Evolutionary conservation across 2,113 vertebrate species (phyloP).

Genomic region (Stegastes partitus): DNA sequence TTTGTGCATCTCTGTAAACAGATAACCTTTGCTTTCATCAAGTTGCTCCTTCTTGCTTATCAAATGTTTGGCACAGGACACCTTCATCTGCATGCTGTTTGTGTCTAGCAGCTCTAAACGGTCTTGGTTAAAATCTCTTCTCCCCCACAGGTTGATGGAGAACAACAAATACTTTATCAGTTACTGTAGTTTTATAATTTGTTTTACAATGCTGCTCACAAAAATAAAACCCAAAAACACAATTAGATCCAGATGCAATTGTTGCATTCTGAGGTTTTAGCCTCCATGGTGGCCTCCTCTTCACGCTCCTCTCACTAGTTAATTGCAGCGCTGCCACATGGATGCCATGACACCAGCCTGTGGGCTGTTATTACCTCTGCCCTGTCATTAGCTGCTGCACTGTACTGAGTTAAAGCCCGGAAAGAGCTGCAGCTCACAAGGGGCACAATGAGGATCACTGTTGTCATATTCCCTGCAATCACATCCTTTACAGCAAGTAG

Average conservation of each 20-base stretch:
- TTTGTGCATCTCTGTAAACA: conserved; percentile 36
- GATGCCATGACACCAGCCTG: conserved; percentile 61
- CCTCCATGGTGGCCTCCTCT: conserved; percentile 54
- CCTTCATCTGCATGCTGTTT: not conserved
- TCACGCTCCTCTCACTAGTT: conserved; percentile 65
- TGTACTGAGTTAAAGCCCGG: conserved; percentile 63
- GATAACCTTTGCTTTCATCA: conserved; percentile 12
- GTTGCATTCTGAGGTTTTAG: conserved; percentile 33
- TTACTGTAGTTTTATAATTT: not conserved
- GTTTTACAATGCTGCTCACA: not conserved
- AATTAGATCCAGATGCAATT: conserved; percentile 35
- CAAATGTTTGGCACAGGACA: not conserved
- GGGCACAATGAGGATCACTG: conserved; percentile 70
- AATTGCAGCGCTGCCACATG: conserved; percentile 74
- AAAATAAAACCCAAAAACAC: conserved; percentile 22
- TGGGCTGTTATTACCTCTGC: conserved; percentile 78
- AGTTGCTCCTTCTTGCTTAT: not conserved
- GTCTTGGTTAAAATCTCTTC: not conserved
- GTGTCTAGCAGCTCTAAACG: not conserved
- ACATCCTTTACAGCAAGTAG: conserved; percentile 38
- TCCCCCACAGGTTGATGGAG: not conserved
- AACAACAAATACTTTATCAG: conserved; percentile 15
- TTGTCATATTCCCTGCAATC: conserved; percentile 75
- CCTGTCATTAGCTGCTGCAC: conserved; percentile 77
- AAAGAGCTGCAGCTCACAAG: conserved; percentile 61